These are phyloP conservation scores for Saturnia pavonia DNA, from an alignment of 2,888 invertebrate genomes.

Conservation along the genomic window DNA sequence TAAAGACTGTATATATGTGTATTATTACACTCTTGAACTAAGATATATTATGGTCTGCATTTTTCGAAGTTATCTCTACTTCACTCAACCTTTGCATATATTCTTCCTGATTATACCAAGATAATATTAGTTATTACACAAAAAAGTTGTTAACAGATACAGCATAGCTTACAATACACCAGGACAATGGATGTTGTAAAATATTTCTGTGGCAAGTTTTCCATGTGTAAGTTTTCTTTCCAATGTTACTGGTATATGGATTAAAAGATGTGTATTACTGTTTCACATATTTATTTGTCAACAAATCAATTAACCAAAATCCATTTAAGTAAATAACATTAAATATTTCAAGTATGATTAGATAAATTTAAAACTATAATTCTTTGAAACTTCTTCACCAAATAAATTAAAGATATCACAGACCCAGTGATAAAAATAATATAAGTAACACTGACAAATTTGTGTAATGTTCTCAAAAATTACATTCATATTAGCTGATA, in stretches of 20 bases:
- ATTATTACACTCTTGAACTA: background rate
- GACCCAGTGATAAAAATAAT: background rate
- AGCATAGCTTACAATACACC: background rate
- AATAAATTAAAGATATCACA: slow-evolving; percentile 4
- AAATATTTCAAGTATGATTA: background rate
- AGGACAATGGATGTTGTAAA: background rate
- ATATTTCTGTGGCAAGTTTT: background rate
- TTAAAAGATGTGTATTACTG: slow-evolving; percentile 4
- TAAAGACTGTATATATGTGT: background rate
- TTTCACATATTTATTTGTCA: slow-evolving; percentile 10
- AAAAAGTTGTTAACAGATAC: background rate
- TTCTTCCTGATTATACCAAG: background rate
- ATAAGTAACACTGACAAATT: background rate
- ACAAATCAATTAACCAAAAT: background rate
- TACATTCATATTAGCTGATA: background rate
- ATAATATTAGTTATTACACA: background rate
- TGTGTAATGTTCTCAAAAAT: background rate
- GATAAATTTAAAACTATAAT: background rate
- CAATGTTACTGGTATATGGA: slow-evolving; percentile 1
- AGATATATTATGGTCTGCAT: background rate
- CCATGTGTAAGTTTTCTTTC: slow-evolving; percentile 4
- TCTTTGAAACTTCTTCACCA: background rate
- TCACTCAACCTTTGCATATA: background rate
- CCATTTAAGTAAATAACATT: background rate
- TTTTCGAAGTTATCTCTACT: background rate